Percentiles rank a stretch among this genome's conserved stretches.
These are phyloP conservation scores for Liodrosophila aerea DNA, from an alignment of 2,888 invertebrate genomes.

Conservation along the genomic window DNA sequence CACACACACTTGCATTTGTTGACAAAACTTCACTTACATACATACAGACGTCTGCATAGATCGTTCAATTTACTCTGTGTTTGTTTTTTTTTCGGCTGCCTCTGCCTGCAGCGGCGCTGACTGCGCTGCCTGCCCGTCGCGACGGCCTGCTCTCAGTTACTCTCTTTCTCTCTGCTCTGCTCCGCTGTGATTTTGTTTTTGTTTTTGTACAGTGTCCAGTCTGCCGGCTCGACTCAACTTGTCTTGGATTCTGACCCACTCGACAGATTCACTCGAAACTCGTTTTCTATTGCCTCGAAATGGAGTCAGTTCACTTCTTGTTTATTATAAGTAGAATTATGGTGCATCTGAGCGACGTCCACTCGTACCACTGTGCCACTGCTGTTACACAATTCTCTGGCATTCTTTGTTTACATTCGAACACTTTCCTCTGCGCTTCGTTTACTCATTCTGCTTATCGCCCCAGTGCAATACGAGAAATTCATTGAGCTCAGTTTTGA, in stretches of 20 bases:
- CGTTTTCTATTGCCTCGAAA: slow-evolving; percentile 25
- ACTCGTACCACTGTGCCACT: slow-evolving; percentile 1
- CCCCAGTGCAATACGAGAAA: slow-evolving; percentile 1
- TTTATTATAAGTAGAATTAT: too few species aligned
- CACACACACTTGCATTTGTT: neutral
- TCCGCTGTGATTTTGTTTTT: slow-evolving; percentile 5
- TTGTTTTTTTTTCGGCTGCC: too few species aligned
- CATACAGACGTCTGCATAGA: slow-evolving; percentile 1
- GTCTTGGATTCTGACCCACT: slow-evolving; percentile 51
- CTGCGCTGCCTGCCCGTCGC: slow-evolving; percentile 10
- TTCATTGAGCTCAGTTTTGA: neutral
- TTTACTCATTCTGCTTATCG: neutral
- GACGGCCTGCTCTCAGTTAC: neutral
- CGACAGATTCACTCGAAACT: slow-evolving; percentile 52
- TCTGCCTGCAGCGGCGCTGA: neutral
- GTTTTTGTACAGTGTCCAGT: slow-evolving; percentile 28
- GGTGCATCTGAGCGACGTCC: too few species aligned
- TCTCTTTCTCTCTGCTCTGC: neutral
- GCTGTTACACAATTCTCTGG: slow-evolving; percentile 57
- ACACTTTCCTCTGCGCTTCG: slow-evolving; percentile 25
- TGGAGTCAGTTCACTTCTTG: neutral
- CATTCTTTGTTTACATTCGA: slow-evolving; percentile 52
- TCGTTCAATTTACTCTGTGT: too few species aligned
- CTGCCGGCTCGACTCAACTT: slow-evolving; percentile 16
- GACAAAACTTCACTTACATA: neutral